Evolutionary conservation across 2,113 vertebrate genomes (phyloP).

Genomic region (Oenanthe melanoleuca): DNA sequence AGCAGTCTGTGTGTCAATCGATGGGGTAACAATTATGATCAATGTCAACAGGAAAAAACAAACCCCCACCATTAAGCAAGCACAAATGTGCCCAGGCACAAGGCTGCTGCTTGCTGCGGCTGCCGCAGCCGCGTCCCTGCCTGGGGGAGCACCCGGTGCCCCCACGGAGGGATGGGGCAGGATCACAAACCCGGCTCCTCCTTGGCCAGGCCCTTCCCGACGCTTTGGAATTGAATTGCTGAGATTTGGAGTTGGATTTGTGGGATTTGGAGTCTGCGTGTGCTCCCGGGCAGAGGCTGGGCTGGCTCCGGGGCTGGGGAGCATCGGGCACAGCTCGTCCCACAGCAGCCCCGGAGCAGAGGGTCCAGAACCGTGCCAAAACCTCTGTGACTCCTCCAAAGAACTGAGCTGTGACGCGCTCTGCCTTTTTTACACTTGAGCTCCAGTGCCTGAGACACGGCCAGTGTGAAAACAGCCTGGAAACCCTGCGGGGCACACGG

Average conservation of each 20-base stretch:
- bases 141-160: fast-evolving
- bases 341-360: fast-evolving
- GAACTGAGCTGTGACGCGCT: background rate
- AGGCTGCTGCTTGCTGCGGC: background rate
- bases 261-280: fast-evolving
- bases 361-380: fast-evolving
- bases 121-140: background rate
- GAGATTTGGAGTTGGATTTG: background rate
- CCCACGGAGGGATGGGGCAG: no score
- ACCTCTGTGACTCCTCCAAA: background rate
- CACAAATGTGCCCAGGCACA: background rate
- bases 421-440: background rate
- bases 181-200: background rate
- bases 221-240: background rate
- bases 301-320: fast-evolving
- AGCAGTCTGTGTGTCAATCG: conserved; percentile 15
- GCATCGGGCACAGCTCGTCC: fast-evolving
- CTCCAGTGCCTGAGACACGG: background rate
- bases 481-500: fast-evolving
- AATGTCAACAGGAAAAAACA: conserved; percentile 42
- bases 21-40: conserved; percentile 59
- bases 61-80: background rate
- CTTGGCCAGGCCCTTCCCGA: background rate
- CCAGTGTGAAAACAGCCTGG: background rate
- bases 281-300: background rate